A percentile compares a stretch with the other conserved stretches of the same genome.
phyloP scores from a whole-genome alignment of 2,797 vertebrate species.

The Coregonus suidteri region DNA sequence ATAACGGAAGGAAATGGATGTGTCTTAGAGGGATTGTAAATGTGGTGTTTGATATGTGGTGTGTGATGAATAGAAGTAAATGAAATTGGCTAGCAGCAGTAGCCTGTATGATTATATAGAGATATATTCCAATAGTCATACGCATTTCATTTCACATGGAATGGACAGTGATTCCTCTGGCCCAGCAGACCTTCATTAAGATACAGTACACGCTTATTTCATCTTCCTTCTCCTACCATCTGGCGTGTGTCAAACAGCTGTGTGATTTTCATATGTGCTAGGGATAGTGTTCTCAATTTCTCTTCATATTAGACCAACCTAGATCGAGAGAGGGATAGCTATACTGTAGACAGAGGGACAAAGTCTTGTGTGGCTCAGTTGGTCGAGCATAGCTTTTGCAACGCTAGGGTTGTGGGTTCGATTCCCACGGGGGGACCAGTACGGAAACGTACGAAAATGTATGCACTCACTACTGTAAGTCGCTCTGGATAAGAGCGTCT shows the following conservation, averaged over 20 bases:
- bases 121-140: conserved; percentile 69
- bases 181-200: conserved; percentile 74
- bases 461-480: too few relatives aligned
- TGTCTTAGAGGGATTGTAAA: conserved; percentile 48
- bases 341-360: not conserved
- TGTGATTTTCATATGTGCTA: conserved; percentile 86
- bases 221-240: conserved; percentile 92
- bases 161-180: conserved; percentile 71
- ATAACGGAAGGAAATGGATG: not conserved
- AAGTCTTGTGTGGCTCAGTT: too few relatives aligned
- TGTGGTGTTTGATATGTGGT: conserved; percentile 33
- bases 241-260: conserved; percentile 82
- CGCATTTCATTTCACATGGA: conserved; percentile 75
- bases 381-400: too few relatives aligned
- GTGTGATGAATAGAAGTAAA: conserved; percentile 39
- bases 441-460: too few relatives aligned
- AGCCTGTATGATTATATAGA: conserved; percentile 54
- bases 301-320: conserved; percentile 88
- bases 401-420: too few relatives aligned
- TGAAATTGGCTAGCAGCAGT: not conserved
- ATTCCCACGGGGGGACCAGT: too few relatives aligned
- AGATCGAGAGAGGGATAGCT: conserved; percentile 67
- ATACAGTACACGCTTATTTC: conserved; percentile 82
- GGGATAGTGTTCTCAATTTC: conserved; percentile 76
- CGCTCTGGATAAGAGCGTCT: too few relatives aligned